Conservation (phyloP, 2,797 vertebrate genomes). For the Oreochromis mossambicus region DNA sequence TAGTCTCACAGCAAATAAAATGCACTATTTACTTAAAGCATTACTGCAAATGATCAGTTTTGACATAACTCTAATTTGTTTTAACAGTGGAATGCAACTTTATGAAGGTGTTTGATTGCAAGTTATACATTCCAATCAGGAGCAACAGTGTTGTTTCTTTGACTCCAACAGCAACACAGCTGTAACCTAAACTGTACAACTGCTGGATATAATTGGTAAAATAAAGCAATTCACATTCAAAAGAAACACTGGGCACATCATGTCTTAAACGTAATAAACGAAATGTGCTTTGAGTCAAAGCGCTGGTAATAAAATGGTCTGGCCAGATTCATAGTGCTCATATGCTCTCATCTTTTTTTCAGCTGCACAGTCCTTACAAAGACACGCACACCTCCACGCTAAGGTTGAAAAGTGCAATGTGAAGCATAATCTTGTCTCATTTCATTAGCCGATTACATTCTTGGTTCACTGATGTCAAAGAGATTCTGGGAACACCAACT, state of each 20-base stretch:
- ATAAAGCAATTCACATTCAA: background rate
- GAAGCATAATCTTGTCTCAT: constrained; percentile 56
- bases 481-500: constrained; percentile 63
- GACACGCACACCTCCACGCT: background rate
- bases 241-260: background rate
- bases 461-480: constrained; percentile 52
- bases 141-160: background rate
- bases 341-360: background rate
- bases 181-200: background rate
- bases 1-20: background rate
- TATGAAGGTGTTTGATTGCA: background rate
- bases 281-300: background rate
- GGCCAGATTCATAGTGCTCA: background rate
- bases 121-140: background rate
- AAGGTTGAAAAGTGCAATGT: constrained; percentile 43
- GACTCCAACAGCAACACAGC: background rate
- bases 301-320: background rate
- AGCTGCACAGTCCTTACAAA: background rate
- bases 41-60: background rate
- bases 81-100: background rate
- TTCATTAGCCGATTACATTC: constrained; percentile 66
- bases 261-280: background rate
- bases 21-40: background rate
- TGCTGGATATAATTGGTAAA: background rate
- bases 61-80: background rate